phyloP scores from a whole-genome alignment of 2,888 invertebrate species.

The Drosophila atripex region DNA sequence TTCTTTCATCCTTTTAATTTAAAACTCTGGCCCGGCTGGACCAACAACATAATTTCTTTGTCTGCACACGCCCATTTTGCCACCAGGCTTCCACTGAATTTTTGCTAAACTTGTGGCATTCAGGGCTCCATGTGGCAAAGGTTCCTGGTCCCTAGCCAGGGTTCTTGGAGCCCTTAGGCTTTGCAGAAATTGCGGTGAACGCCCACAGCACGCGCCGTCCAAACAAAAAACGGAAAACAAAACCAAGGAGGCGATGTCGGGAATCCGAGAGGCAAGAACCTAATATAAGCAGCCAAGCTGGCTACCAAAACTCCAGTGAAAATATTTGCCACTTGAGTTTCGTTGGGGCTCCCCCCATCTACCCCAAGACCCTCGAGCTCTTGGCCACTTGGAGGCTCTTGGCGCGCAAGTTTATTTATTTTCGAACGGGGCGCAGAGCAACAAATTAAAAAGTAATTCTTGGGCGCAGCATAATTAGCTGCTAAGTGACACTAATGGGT shows the following conservation, averaged over 20 bases:
- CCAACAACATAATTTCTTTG: constrained; percentile 57
- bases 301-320: constrained; percentile 60
- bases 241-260: constrained; percentile 14
- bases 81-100: constrained; percentile 35
- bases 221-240: constrained; percentile 30
- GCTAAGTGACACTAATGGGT: constrained; percentile 81
- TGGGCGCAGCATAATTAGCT: constrained; percentile 81
- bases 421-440: constrained; percentile 62
- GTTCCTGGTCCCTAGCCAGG: constrained; percentile 3
- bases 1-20: neutral
- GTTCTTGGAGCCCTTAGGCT: constrained; percentile 46
- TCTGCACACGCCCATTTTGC: constrained; percentile 65
- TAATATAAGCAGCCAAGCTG: constrained; percentile 62
- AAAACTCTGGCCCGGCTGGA: neutral
- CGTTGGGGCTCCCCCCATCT: constrained; percentile 11
- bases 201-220: constrained; percentile 71
- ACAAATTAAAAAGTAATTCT: constrained; percentile 79
- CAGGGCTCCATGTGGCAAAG: constrained; percentile 7
- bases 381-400: constrained; percentile 29
- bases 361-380: neutral
- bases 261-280: constrained; percentile 5
- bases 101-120: neutral
- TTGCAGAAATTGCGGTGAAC: constrained; percentile 67
- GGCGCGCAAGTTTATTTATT: constrained; percentile 64
- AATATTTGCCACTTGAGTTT: constrained; percentile 65